Evolutionary conservation across 2,797 vertebrate species (phyloP).

Genomic region (Poliocrania exsul): DNA sequence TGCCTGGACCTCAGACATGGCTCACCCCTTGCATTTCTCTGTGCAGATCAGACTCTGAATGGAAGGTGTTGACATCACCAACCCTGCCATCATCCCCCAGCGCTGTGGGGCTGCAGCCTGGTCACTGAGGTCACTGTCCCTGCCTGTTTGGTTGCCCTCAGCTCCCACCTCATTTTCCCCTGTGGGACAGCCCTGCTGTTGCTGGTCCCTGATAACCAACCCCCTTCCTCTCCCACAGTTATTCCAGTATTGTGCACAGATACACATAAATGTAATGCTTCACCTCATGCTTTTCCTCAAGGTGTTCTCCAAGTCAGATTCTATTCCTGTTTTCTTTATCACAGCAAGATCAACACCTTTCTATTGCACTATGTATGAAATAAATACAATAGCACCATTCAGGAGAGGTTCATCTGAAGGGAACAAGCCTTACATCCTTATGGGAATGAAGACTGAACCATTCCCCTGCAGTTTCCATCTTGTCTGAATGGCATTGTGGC

Average conservation of each 20-base stretch:
- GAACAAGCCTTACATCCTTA: neutral
- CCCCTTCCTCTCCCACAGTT: neutral
- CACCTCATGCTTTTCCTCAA: neutral
- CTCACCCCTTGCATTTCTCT: neutral
- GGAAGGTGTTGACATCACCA: neutral
- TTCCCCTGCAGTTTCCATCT: neutral
- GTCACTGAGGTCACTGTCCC: neutral
- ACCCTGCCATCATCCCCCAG: too few relatives aligned
- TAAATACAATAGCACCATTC: neutral
- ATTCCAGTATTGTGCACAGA: neutral
- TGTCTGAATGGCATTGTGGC: neutral
- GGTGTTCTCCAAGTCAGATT: neutral
- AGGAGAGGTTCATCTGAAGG: neutral
- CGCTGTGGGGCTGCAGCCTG: neutral
- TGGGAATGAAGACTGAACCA: neutral
- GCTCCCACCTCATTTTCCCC: neutral
- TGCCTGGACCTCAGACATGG: neutral
- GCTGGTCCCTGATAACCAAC: neutral
- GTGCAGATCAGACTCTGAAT: neutral
- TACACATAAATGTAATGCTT: neutral
- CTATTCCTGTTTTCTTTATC: neutral
- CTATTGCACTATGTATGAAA: neutral
- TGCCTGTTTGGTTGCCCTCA: neutral
- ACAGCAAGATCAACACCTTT: neutral
- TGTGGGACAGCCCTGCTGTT: neutral